Evolutionary conservation across 2,888 invertebrate species (phyloP).

Genomic region (Celastrina argiolus): DNA sequence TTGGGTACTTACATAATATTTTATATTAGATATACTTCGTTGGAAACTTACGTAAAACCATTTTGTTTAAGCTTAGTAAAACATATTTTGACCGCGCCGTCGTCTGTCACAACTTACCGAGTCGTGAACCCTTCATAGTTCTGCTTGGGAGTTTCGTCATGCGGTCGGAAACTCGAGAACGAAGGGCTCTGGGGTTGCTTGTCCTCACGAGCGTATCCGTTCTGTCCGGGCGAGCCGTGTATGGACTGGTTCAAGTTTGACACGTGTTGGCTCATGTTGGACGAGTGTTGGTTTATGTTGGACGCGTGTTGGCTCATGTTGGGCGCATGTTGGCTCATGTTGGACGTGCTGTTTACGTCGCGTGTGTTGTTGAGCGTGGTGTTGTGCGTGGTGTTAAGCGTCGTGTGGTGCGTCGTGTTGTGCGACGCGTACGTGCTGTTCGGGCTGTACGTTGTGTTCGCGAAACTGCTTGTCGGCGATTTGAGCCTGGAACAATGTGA

Average conservation of each 20-base stretch:
- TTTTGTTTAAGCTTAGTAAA: neutral
- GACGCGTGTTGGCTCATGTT: slow-evolving; percentile 46
- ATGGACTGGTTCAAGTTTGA: slow-evolving; percentile 36
- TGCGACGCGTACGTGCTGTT: slow-evolving; percentile 61
- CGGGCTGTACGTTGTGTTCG: slow-evolving; percentile 67
- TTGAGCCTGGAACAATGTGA: slow-evolving; percentile 50
- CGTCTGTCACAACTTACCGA: slow-evolving; percentile 66
- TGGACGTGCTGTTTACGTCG: slow-evolving; percentile 37
- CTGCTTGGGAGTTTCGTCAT: slow-evolving; percentile 61
- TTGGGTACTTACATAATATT: no score
- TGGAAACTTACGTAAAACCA: neutral
- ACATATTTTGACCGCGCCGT: slow-evolving; percentile 2
- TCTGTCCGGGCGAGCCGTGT: slow-evolving; percentile 30
- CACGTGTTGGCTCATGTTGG: slow-evolving; percentile 50
- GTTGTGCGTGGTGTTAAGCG: slow-evolving; percentile 41
- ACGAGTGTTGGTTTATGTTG: slow-evolving; percentile 47
- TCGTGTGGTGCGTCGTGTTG: slow-evolving; percentile 42
- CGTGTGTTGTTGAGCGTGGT: slow-evolving; percentile 41
- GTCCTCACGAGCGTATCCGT: slow-evolving; percentile 46
- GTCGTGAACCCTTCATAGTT: slow-evolving; percentile 83
- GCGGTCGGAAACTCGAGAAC: slow-evolving; percentile 65
- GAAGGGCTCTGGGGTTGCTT: slow-evolving; percentile 58
- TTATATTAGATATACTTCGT: no score
- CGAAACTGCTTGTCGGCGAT: slow-evolving; percentile 62
- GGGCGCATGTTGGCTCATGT: slow-evolving; percentile 48